phyloP scores from a whole-genome alignment of 2,888 invertebrate genomes.

The Mylabris sibirica region DNA sequence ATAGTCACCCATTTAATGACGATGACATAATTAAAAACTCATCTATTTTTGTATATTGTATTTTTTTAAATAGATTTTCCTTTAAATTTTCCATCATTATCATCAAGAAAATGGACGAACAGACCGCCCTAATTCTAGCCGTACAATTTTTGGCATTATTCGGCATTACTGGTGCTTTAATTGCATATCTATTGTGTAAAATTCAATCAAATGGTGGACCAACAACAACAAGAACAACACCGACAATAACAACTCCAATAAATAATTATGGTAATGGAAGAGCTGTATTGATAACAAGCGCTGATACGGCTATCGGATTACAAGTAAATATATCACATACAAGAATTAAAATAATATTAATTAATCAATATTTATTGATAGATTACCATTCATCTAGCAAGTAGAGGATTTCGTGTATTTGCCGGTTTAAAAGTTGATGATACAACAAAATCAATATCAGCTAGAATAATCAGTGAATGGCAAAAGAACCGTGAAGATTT shows the following conservation, averaged over 20 bases:
- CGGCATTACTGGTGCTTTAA: slow-evolving; percentile 82
- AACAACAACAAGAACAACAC: slow-evolving; percentile 56
- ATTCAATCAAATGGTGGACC: slow-evolving; percentile 66
- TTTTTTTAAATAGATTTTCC: background rate
- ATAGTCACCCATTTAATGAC: background rate
- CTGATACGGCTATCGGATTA: slow-evolving; percentile 80
- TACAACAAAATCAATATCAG: slow-evolving; percentile 68
- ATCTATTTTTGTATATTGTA: background rate
- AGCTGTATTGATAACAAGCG: slow-evolving; percentile 80
- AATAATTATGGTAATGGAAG: slow-evolving; percentile 68
- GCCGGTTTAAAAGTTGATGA: slow-evolving; percentile 74
- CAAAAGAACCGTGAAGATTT: slow-evolving; percentile 58
- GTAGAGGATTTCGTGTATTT: slow-evolving; percentile 79
- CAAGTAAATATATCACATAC: slow-evolving; percentile 63
- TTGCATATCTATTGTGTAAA: slow-evolving; percentile 80
- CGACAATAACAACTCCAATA: slow-evolving; percentile 40
- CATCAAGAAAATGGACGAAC: slow-evolving; percentile 76
- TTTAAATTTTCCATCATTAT: no score
- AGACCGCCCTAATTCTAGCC: slow-evolving; percentile 80
- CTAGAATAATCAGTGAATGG: slow-evolving; percentile 64
- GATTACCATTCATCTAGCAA: slow-evolving; percentile 76
- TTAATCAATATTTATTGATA: no score
- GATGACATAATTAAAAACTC: no score
- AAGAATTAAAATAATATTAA: background rate
- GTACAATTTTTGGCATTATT: slow-evolving; percentile 82